phyloP scores from a whole-genome alignment of 2,888 invertebrate species.

The Tenthredo livida region DNA sequence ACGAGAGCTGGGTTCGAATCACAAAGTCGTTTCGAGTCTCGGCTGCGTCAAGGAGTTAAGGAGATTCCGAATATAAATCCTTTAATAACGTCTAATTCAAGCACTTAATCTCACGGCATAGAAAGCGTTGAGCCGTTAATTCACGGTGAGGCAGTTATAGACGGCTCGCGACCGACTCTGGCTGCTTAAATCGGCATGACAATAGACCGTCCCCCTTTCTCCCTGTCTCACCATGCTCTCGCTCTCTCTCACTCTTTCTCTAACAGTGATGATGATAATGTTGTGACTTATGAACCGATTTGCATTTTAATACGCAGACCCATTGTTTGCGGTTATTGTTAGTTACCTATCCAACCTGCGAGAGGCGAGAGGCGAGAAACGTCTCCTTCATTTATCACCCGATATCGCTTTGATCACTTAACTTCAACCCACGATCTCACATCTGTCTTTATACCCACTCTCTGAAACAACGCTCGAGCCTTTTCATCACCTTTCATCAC shows the following conservation, averaged over 20 bases:
- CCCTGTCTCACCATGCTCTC: not conserved
- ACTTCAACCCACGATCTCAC: not conserved
- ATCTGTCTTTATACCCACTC: not conserved
- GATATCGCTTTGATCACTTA: constrained; percentile 14
- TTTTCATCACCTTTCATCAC: not conserved
- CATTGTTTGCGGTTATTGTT: constrained; percentile 71
- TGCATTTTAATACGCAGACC: constrained; percentile 69
- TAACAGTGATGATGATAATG: constrained; percentile 62
- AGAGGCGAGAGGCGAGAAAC: not conserved
- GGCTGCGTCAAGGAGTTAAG: constrained; percentile 17
- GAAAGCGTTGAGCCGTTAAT: constrained; percentile 53
- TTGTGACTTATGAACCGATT: constrained; percentile 71
- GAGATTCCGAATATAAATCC: constrained; percentile 47
- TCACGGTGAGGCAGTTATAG: constrained; percentile 43
- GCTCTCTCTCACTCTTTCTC: not conserved
- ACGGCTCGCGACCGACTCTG: constrained; percentile 32
- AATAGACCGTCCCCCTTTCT: constrained; percentile 10
- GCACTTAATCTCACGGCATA: constrained; percentile 48
- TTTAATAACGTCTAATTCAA: constrained; percentile 51
- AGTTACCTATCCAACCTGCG: not conserved
- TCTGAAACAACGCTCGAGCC: not conserved
- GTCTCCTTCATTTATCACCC: constrained; percentile 8
- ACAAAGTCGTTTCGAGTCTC: constrained; percentile 29
- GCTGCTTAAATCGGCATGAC: constrained; percentile 47
- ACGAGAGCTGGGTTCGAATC: not conserved